These are phyloP conservation scores for Tapirus indicus DNA, from an alignment of 2,797 vertebrate species.

Conservation along the genomic window DNA sequence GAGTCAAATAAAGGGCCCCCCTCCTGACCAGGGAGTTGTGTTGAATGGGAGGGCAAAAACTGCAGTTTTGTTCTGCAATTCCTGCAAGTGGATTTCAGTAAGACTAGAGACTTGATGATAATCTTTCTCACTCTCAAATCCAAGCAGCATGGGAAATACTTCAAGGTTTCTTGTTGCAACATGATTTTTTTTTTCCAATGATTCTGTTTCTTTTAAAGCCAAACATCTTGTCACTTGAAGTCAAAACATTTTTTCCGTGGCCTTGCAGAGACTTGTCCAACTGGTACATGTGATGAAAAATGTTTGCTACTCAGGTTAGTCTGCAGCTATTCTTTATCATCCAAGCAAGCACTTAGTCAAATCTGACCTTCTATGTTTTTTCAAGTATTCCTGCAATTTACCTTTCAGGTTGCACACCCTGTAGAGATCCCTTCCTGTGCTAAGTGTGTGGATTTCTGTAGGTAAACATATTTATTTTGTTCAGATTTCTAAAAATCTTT, in stretches of 20 bases:
- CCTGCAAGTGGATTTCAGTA: not conserved
- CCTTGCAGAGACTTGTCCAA: conserved; percentile 54
- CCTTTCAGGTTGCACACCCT: not conserved
- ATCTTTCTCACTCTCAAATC: conserved; percentile 11
- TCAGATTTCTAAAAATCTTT: not conserved
- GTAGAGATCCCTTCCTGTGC: not conserved
- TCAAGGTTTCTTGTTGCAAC: conserved; percentile 59
- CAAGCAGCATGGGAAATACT: not conserved
- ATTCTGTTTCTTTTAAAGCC: conserved; percentile 58
- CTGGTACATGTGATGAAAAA: conserved; percentile 20
- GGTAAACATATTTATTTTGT: not conserved
- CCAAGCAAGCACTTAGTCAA: not conserved
- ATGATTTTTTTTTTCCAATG: conserved; percentile 39
- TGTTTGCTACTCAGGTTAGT: conserved; percentile 41
- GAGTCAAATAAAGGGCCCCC: not conserved
- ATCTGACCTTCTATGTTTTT: not conserved
- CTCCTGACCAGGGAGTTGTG: not conserved
- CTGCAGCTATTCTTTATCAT: conserved; percentile 29
- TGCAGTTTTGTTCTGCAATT: not conserved
- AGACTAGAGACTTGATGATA: not conserved
- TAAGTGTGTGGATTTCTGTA: not conserved
- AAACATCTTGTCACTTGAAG: conserved; percentile 67
- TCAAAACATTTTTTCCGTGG: conserved; percentile 58
- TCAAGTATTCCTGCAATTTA: not conserved
- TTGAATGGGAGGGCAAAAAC: not conserved